Evolutionary conservation across 2,113 vertebrate species (phyloP), one percentile per base, ranked within the genome.

Genomic region (Lasiurus cinereus): DNA sequence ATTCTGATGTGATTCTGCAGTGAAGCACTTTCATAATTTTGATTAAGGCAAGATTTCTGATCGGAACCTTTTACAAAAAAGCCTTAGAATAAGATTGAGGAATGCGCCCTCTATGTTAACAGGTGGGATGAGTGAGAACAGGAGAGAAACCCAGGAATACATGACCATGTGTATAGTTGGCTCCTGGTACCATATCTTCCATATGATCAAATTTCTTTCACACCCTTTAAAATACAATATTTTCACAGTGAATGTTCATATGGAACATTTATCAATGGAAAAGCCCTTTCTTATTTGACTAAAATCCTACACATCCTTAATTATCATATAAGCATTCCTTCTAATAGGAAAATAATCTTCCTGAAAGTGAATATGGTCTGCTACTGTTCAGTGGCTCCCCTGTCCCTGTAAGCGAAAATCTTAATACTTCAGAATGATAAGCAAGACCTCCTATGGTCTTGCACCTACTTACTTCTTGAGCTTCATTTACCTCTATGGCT

Each of bases 181-280:
- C 13, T 79, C 48, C 12, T 36, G 6, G 22, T 19, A 3, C 11
- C 36, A 76, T 43, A 70, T 56, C 36, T 77, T 88, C 46, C 62
- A 85, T 56, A 31, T 16, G 11, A 54, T 15, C 74, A 19, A 50
- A 70, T 52, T 91, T 93, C 36, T 79, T 33, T 76, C 7, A 3
- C 64, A 27, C 4, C 21, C 39, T 64, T 82, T 91, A 93, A 85
- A 89, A 89, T 70, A 95, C 78, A 96, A 76, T 59, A 66, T 10
- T 67, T 64, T 33, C n/a, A 54, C 10, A 73, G 31, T 22, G 86
- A 93, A 36, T 62, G 13, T 66, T 95, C 50, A 54, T 24, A 67
- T 18, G 27, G 14, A 86, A 88, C 0, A 16, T 83, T 88, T 50
- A 72, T 74, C 67, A 80, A 29, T 50, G 43, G 83, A 62, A 94